Base-by-base conservation (phyloP, 2,797 vertebrate genomes). In the Urocyon cinereoargenteus region DNA sequence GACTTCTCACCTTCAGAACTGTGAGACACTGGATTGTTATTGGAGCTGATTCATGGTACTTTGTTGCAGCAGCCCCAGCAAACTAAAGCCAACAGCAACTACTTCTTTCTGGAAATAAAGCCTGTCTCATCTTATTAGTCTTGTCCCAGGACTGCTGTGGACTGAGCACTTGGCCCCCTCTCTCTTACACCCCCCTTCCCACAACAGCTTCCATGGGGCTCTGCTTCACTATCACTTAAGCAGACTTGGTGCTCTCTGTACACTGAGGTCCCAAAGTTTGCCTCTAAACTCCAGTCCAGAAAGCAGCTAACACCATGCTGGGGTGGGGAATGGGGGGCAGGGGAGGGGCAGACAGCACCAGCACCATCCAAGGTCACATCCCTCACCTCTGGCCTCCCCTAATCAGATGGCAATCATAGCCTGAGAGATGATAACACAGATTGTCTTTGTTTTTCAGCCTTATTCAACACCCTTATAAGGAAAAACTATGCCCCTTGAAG, bases 401-500 rank as follows among this genome's bases (percentile, higher is more conserved):
- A 78, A 75, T 95, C 81, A 28, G 91, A 82, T 12, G n/a, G 91
- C 66, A 61, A 34, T 86, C 89, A 51, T 6, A 96, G 97, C 21
- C 49, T 13, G 90, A 85, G 87, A 97, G 97, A 97, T 95, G 94
- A 78, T 89, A 94, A 79, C 92, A 85, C 87, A 98, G 97, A 98
- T 96, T 95, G 55, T 84, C 14, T 73, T 13, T 73, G 73, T 92
- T 95, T 92, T 59, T 57, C 68, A 97, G 88, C 59, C n/a, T 0
- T 5, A 62, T n/a, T 95, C 15, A 14, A 75, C 64, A 96, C 72
- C 97, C 98, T 96, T 98, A 97, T 97, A 97, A 98, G 98, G 97
- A 91, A 92, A 97, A 98, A 97, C 96, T 98, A 98, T 98, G 96
- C 70, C 92, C 90, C 97, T 96, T 87, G 40, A 97, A 97, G 91